Evolutionary conservation across 2,113 vertebrate species (phyloP), one percentile per base, ranked within the genome.

Genomic region (Misgurnus anguillicaudatus): DNA sequence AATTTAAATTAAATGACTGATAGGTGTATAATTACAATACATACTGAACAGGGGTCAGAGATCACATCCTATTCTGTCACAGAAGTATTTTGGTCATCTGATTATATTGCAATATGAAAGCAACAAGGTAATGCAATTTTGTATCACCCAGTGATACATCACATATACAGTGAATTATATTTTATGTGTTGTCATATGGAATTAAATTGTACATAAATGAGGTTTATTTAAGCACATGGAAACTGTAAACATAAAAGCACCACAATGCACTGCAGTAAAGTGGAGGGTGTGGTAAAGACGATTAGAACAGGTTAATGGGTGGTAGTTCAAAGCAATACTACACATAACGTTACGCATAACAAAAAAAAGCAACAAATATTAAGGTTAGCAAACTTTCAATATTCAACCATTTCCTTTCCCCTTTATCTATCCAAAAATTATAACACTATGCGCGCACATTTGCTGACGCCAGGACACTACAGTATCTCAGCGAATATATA

Each of bases 241-340:
- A 31, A 31, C 24, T 31, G 24, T 31, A 31, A 31, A 31, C 24
- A 31, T 31, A 31, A 31, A 31, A 31, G 3, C 24, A 31, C 24
- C 24, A 31, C 24, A 31, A 31, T 31, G 24, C 24, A 31, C 24
- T 31, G 24, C 24, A 31, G 24, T 31, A 31, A 31, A 31, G 38
- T 42, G 53, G 70, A 62, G 72, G 71, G 71, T 74, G 71, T 8
- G 57, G 72, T 74, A 61, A 45, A 2, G 42, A 21, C 57, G n/a
- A 6, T 41, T 62, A 13, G 4, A 47, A 61, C 71, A 62, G 39
- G 21, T 45, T 31, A 24, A 62, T n/a, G 8, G 7, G 48, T 19
- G 48, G 42, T 4, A 58, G 9, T 4, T 16, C 14, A 0, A 13
- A 51, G 4, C 5, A 21, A 5, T 72, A 41, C 7, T 13, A 45